Conservation (phyloP, 2,113 vertebrate genomes). For the Erythrolamprus reginae region DNA sequence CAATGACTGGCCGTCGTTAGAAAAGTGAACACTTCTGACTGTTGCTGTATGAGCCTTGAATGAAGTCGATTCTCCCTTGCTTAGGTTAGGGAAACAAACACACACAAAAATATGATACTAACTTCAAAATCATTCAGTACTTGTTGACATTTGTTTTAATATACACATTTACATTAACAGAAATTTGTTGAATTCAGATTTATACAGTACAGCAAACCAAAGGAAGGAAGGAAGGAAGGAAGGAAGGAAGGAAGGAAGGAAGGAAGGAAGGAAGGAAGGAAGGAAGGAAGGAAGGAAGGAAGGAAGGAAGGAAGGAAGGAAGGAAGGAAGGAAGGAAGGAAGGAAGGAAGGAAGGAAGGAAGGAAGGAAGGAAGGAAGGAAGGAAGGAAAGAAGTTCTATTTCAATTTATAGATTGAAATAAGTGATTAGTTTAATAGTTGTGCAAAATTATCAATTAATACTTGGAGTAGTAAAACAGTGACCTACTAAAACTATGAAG, state of each 20-base stretch:
- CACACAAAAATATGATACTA: background rate
- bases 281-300: background rate
- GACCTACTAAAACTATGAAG: conserved; percentile 12
- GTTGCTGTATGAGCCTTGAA: conserved; percentile 90
- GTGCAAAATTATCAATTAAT: background rate
- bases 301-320: background rate
- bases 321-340: background rate
- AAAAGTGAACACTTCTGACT: conserved; percentile 89
- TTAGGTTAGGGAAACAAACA: conserved; percentile 37
- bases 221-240: background rate
- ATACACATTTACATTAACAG: background rate
- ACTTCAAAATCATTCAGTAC: background rate
- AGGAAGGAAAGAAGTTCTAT: background rate
- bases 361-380: background rate
- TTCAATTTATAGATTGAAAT: background rate
- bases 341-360: background rate
- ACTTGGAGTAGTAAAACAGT: conserved; percentile 2
- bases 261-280: background rate
- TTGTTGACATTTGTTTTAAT: background rate
- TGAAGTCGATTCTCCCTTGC: conserved; percentile 87
- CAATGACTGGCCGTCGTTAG: conserved; percentile 84
- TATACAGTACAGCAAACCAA: background rate
- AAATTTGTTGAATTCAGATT: background rate
- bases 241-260: background rate
- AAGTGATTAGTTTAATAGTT: background rate